Evolutionary conservation across 1,140 invertebrate species (phyloP).

Genomic region (Metopolophium dirhodum): DNA sequence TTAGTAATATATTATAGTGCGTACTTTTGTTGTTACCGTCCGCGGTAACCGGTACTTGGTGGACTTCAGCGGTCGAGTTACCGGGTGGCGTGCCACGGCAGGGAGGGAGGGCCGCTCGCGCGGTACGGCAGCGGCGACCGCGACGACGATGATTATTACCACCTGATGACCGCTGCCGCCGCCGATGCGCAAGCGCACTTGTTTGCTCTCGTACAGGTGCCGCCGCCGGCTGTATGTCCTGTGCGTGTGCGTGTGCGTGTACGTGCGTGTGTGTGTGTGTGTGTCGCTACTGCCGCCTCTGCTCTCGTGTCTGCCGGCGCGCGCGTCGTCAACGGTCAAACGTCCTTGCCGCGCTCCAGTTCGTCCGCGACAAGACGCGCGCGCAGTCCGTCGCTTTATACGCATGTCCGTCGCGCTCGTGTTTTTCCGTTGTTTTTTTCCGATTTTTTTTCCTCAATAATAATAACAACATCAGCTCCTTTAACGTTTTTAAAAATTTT

Average conservation of each 20-base stretch:
- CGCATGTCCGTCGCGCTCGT: neutral
- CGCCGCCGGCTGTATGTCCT: neutral
- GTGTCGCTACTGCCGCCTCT: slow-evolving; percentile 34
- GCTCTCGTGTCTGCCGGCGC: neutral
- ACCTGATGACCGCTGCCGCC: slow-evolving; percentile 42
- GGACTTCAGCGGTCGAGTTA: neutral
- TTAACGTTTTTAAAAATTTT: too few relatives aligned
- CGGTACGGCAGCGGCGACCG: neutral
- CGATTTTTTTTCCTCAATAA: neutral
- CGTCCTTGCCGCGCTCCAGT: slow-evolving; percentile 57
- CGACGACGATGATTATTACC: slow-evolving; percentile 20
- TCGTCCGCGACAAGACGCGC: slow-evolving; percentile 49
- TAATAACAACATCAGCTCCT: too few relatives aligned
- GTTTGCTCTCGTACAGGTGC: slow-evolving; percentile 44
- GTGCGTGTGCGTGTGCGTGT: neutral
- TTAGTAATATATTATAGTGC: neutral
- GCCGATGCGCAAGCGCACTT: slow-evolving; percentile 38
- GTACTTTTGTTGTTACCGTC: neutral
- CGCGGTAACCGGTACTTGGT: neutral
- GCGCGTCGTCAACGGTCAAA: slow-evolving; percentile 56
- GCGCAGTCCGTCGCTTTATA: neutral
- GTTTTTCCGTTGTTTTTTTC: neutral
- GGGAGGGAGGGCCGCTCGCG: neutral
- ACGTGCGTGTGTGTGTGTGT: neutral
- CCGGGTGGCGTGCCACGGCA: neutral